Evolutionary conservation across 2,113 vertebrate genomes (phyloP).

Genomic region (Serinus canaria): DNA sequence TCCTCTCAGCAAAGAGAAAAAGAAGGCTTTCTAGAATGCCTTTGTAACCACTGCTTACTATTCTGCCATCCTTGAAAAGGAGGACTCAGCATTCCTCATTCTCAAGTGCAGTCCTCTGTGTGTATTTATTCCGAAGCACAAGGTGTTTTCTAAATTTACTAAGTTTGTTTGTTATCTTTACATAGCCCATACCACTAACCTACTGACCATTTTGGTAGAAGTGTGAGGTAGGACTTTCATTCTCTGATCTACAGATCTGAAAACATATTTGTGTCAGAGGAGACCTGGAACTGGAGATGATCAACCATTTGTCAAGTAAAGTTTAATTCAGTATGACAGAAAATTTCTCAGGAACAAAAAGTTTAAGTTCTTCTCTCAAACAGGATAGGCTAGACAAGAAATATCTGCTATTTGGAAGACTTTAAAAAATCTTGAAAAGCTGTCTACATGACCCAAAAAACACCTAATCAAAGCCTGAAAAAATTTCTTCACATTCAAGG

Average conservation of each 20-base stretch:
- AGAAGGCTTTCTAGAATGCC: background rate
- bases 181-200: background rate
- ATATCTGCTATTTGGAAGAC: background rate
- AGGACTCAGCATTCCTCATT: background rate
- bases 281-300: background rate
- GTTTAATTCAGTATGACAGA: background rate
- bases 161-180: background rate
- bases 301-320: background rate
- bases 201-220: background rate
- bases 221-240: background rate
- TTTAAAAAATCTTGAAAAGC: background rate
- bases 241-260: background rate
- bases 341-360: background rate
- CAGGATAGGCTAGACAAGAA: background rate
- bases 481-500: background rate
- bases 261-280: background rate
- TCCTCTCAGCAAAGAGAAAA: background rate
- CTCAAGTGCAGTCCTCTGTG: background rate
- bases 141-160: background rate
- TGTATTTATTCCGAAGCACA: background rate
- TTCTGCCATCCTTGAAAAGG: background rate
- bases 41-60: background rate
- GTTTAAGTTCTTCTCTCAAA: background rate
- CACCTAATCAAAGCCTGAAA: background rate
- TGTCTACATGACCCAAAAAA: background rate